Base-by-base conservation (phyloP, 2,113 vertebrate genomes). In the Butorides virescens region DNA sequence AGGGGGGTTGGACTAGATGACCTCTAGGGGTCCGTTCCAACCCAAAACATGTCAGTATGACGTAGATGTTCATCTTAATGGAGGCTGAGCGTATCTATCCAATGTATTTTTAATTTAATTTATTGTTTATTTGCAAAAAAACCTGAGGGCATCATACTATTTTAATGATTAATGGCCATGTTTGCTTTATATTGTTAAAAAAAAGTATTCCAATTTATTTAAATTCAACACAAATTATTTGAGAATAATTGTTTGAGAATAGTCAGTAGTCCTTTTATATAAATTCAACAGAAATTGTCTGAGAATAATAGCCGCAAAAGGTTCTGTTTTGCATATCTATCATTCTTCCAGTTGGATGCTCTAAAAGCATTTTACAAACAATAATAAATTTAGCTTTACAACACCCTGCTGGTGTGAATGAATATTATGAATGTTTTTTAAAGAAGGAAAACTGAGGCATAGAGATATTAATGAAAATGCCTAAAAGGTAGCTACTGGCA, bases 321-420 rank as follows among this genome's bases (percentile, higher is more conserved):
- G 55, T 92, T 93, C 86, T 92, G 21, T 83, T 97, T 97, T 96
- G 91, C 86, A 90, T 95, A 94, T 97, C 89, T 93, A 67, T 96
- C 90, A 68, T 94, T 70, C 73, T 85, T 93, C 86, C 95, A 74
- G 77, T 30, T 82, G 91, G 76, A 53, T 36, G 71, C 72, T 88
- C 92, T 94, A 94, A 95, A 96, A 95, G 92, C 95, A 90, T 87
- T 92, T 92, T 95, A 63, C 53, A 95, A 97, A 94, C 92, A 95
- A 84, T 96, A 94, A 93, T 91, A 97, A 81, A 92, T 88, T 90
- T 95, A 92, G 62, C 84, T 93, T 96, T 91, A 37, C 78, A 96
- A 93, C 87, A 92, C 75, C 83, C 87, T 88, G 95, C 93, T 97
- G 89, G 39, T 96, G 61, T 90, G 88, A 79, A 58, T 89, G 66